Base-by-base conservation (phyloP, 2,888 invertebrate genomes). In the Hyles lineata region DNA sequence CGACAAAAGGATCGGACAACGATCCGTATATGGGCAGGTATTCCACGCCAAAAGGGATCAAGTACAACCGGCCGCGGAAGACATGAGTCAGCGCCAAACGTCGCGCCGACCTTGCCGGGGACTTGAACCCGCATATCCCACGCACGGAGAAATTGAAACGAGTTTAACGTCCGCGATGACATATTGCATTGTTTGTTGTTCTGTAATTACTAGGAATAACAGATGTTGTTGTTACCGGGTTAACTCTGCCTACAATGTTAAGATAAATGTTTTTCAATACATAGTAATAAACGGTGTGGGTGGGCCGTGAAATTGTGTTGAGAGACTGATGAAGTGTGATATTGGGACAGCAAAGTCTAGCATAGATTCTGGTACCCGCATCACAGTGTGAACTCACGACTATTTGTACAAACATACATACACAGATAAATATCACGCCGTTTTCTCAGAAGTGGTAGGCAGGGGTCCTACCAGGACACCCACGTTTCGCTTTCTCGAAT, bases 1-100 rank as follows among this genome's bases (percentile, higher is more conserved):
- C 21, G 21, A 17, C 25, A 67, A 50, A 50, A 50, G 23, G 7
- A 35, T n/a, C 6, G 17, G 17, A 17, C 50, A 50, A 67, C 67
- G 23, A 67, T 23, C 81, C 78, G 35, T 78, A 84, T 76, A 83
- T 76, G 80, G 83, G 43, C 75, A 77, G 77, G 74, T 74, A 82
- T 83, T 80, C 79, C 77, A 74, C 78, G 76, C 79, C 78, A 80
- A 79, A 83, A 82, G 79, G 80, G 77, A 75, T 78, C 62, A 78
- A 78, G 81, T 77, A 77, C 77, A 76, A 79, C 74, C 76, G 73
- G 17, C 55, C 55, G 32, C 78, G 77, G 80, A 80, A 80, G 78
- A 78, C 76, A 77, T 84, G 85, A 84, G 79, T 92, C 92, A 91
- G 75, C 78, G 78, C 77, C 59, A 52, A 80, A 85, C 83, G 87